These are phyloP conservation scores for Peromyscus leucopus DNA, from an alignment of 2,113 vertebrate genomes.

Conservation along the genomic window DNA sequence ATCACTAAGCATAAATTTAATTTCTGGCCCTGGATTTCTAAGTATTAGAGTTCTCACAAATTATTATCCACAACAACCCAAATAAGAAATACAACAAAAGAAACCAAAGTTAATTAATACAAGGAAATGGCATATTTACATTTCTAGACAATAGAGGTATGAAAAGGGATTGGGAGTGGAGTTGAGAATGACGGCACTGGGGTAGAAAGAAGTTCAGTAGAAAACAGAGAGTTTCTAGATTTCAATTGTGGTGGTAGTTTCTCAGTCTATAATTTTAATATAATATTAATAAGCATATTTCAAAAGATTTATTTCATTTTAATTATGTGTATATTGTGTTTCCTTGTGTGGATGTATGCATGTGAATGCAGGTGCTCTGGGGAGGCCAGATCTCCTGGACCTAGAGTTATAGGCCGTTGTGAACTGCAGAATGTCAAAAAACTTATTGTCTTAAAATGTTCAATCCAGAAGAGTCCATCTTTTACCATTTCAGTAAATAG, in stretches of 20 bases:
- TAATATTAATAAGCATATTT: neutral
- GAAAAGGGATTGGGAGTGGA: accelerated
- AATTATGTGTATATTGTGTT: neutral
- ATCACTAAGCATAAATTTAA: neutral
- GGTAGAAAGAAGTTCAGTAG: neutral
- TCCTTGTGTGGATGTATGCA: neutral
- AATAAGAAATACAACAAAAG: neutral
- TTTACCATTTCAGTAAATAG: neutral
- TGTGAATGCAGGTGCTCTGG: neutral
- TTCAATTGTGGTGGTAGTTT: neutral
- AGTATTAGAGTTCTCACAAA: neutral
- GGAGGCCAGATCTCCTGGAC: neutral
- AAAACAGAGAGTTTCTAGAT: neutral
- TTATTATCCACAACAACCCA: neutral
- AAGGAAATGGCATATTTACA: neutral
- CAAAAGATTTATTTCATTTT: neutral
- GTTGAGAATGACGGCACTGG: neutral
- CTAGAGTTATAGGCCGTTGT: neutral
- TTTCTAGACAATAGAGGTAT: neutral
- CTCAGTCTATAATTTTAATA: neutral
- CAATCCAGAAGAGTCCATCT: neutral
- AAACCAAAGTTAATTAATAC: neutral
- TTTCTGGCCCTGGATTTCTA: neutral
- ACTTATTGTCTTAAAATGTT: neutral
- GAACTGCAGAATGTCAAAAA: neutral